phyloP scores from a whole-genome alignment of 1,140 invertebrate species.

The Lepidostoma basale region DNA sequence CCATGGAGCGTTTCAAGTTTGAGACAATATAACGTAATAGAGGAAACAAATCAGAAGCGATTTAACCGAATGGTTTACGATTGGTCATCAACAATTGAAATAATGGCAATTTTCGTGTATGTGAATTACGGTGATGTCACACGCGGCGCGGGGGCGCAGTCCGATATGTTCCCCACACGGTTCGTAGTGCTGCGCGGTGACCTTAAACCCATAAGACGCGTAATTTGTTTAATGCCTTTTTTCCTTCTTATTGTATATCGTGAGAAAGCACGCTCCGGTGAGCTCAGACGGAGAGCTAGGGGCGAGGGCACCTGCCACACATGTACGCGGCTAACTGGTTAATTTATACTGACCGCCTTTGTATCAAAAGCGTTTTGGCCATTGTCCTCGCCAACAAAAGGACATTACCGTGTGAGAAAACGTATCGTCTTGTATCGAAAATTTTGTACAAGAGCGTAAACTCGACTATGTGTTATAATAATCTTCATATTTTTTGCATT shows the following conservation, averaged over 20 bases:
- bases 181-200: conserved; percentile 21
- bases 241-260: conserved; percentile 45
- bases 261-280: conserved; percentile 44
- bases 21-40: not conserved
- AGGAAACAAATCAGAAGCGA: not conserved
- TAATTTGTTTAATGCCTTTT: conserved; percentile 47
- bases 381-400: conserved; percentile 43
- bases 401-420: conserved; percentile 38
- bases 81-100: too few species aligned
- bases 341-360: conserved; percentile 45
- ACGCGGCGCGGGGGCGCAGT: conserved; percentile 2
- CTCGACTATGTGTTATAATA: too few species aligned
- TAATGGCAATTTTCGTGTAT: not conserved
- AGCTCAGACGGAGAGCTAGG: conserved; percentile 39
- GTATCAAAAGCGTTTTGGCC: conserved; percentile 31
- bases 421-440: conserved; percentile 25
- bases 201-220: conserved; percentile 47
- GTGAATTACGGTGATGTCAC: conserved; percentile 4
- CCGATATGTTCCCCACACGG: too few species aligned
- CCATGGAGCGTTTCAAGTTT: too few species aligned
- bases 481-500: too few species aligned
- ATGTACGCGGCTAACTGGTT: conserved; percentile 32
- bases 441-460: conserved; percentile 1
- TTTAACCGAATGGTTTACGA: not conserved
- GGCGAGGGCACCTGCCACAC: conserved; percentile 35